Percentiles rank a stretch among this genome's conserved stretches.
These are phyloP conservation scores for Elephantulus edwardii DNA, from an alignment of 2,113 vertebrate genomes.

Conservation along the genomic window DNA sequence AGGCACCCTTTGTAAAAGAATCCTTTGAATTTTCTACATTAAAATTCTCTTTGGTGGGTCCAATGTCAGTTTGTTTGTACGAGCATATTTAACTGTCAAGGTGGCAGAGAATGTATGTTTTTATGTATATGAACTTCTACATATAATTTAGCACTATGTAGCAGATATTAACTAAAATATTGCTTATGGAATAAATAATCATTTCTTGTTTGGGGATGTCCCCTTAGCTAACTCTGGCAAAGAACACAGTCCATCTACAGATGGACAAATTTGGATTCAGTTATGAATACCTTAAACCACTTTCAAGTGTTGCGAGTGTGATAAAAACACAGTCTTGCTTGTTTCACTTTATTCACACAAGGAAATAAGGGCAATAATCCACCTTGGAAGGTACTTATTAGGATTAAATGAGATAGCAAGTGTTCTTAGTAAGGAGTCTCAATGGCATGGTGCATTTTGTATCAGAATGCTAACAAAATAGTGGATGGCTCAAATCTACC, in stretches of 20 bases:
- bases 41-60: constrained; percentile 8
- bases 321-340: neutral
- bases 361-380: neutral
- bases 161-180: constrained; percentile 26
- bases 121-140: constrained; percentile 26
- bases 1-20: neutral
- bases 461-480: no score
- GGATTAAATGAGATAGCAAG: neutral
- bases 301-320: constrained; percentile 10
- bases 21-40: constrained; percentile 51
- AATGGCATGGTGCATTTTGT: no score
- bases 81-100: constrained; percentile 59
- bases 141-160: constrained; percentile 2
- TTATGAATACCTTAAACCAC: neutral
- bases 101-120: constrained; percentile 37
- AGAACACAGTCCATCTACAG: neutral
- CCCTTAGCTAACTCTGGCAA: neutral
- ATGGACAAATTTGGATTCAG: neutral
- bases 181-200: neutral
- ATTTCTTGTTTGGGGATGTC: constrained; percentile 17
- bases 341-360: constrained; percentile 40
- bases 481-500: no score
- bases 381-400: constrained; percentile 10
- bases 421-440: no score
- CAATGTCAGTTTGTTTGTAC: constrained; percentile 39